A percentile compares a stretch with the other conserved stretches of the same genome.
Evolutionary conservation across 2,888 invertebrate species (phyloP).

Genomic region (Nowickia ferox): DNA sequence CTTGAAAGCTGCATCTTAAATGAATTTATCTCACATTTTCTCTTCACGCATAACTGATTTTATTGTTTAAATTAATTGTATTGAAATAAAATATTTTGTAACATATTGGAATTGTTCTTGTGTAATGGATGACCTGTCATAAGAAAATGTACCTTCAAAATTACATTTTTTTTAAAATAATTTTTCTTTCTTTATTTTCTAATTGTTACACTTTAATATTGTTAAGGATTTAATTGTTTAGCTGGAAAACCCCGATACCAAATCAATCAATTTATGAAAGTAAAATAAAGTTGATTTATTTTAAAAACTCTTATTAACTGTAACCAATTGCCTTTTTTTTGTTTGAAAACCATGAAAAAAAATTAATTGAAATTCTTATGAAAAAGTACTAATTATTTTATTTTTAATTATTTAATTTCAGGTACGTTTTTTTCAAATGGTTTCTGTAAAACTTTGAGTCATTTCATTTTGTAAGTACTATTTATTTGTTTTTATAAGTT

Average conservation of each 20-base stretch:
- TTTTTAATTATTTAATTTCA: conserved; percentile 52
- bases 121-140: conserved; percentile 31
- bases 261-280: conserved; percentile 30
- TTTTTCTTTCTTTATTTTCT: no score
- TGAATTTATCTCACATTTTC: no score
- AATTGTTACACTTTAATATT: conserved; percentile 2
- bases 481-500: conserved; percentile 16
- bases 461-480: conserved; percentile 39
- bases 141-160: conserved; percentile 39
- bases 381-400: conserved; percentile 42
- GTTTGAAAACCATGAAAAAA: conserved; percentile 3
- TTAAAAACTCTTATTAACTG: conserved; percentile 5
- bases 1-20: no score
- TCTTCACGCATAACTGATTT: no score
- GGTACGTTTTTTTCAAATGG: conserved; percentile 49
- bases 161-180: no score
- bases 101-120: conserved; percentile 5
- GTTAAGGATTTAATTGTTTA: conserved; percentile 22
- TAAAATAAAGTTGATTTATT: conserved; percentile 7
- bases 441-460: conserved; percentile 32
- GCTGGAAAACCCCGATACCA: neutral
- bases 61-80: no score
- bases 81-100: no score
- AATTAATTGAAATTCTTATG: neutral
- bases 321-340: conserved; percentile 36